Base-by-base conservation (phyloP, 2,888 invertebrate genomes). In the Gymnosoma rotundatum region DNA sequence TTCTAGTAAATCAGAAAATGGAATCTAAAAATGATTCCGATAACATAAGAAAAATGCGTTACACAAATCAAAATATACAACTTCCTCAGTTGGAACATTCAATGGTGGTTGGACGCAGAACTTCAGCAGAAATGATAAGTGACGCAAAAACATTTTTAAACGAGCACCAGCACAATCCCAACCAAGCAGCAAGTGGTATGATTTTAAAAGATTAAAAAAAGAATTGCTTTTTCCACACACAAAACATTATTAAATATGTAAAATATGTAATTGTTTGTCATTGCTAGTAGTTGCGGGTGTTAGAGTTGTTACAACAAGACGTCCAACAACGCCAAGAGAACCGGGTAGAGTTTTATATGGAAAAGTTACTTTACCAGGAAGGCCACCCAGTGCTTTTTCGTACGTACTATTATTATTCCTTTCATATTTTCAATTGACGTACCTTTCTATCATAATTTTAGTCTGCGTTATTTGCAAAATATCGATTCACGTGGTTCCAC, bases 261-360 rank as follows among this genome's bases (percentile, higher is more conserved):
- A 25, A 54, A 48, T 3, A 60, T 5, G n/a, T 21, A 54, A 16
- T 60, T 54, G 25, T 75, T 45, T 58, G 4, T 58, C 72, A 42
- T 54, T 12, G n/a, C 32, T 70, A 64, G 20, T 64, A 78, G 89
- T 88, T 6, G 90, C 89, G 52, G 92, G 92, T 18, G 90, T 91
- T 38, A 91, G 92, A 18, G 80, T 92, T 60, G 93, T 97, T 83
- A 95, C 95, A 89, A 97, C 97, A 64, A 95, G 96, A 78, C 94
- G 97, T n/a, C 97, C 97, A 9, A 97, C 95, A 91, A 97, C 97
- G 14, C 97, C 97, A 10, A 94, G 96, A 54, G 97, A 97, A 86
- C 95, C 96, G 54, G 95, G 96, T 86, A 93, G 97, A 45, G 95
- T 95, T 18, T 93, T 97, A 10, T 97, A 96, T 92, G 95, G 96